These are phyloP conservation scores for Triplophysa bombifrons DNA, from an alignment of 2,797 vertebrate genomes.

Conservation along the genomic window DNA sequence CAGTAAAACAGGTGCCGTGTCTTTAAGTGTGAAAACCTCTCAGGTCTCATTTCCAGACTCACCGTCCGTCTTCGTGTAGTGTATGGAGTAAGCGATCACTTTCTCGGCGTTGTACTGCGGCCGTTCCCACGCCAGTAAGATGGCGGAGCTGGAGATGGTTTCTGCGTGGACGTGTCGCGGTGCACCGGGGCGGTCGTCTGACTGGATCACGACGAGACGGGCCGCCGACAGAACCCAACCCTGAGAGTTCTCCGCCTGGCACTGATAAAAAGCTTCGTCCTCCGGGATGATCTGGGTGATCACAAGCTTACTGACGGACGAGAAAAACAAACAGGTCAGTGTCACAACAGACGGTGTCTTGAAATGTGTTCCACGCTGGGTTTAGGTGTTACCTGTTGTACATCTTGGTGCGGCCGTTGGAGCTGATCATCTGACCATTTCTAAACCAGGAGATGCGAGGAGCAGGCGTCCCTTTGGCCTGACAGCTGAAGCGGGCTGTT, in stretches of 20 bases:
- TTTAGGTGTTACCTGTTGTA: slow-evolving; percentile 86
- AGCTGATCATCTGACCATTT: slow-evolving; percentile 89
- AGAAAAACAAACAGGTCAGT: background rate
- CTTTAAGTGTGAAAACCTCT: no score
- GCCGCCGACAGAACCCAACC: slow-evolving; percentile 88
- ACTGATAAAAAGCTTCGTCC: slow-evolving; percentile 97
- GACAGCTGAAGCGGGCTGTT: slow-evolving; percentile 95
- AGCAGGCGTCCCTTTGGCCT: slow-evolving; percentile 87
- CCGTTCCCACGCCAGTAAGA: slow-evolving; percentile 94
- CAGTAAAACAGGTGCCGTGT: no score
- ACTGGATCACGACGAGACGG: slow-evolving; percentile 94
- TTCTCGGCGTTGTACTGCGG: slow-evolving; percentile 94
- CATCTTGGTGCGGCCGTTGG: slow-evolving; percentile 97
- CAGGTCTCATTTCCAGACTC: slow-evolving; percentile 58
- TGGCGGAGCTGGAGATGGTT: slow-evolving; percentile 97
- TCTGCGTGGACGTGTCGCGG: slow-evolving; percentile 92
- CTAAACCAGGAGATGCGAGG: slow-evolving; percentile 96
- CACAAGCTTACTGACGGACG: slow-evolving; percentile 87
- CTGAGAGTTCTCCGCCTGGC: slow-evolving; percentile 90
- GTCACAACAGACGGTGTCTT: background rate
- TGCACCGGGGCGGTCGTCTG: slow-evolving; percentile 94
- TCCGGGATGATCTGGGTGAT: slow-evolving; percentile 98
- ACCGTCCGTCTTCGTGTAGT: slow-evolving; percentile 99
- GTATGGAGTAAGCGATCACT: slow-evolving; percentile 97
- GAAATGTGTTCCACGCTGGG: background rate